Evolutionary conservation across 23 tunicate species (phyloP), one percentile per base, ranked within the genome.

Genomic region (Trididemnum clinides): DNA sequence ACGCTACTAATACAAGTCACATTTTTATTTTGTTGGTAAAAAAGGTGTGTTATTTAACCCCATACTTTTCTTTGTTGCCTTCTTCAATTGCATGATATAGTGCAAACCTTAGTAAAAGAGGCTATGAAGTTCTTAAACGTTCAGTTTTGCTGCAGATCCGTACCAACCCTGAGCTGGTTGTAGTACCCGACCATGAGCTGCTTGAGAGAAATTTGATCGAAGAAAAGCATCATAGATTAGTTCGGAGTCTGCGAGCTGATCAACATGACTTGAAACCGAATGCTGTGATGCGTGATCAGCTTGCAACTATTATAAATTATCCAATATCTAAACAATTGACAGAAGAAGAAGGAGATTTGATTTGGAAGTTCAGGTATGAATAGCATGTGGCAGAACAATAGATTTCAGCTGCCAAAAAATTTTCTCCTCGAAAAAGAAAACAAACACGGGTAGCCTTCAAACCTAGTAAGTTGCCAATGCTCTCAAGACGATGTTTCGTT

Each of bases 221-320:
- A 73, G 99, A 97, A 51, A 93, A 93, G 73, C 99, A 97, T 33
- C 88, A 86, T 44, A 92, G 84, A 66, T 77, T 97, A 64, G 97
- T 78, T 66, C 75, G 99, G 28, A 79, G 89, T 39, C 27, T 92
- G 72, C 83, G 91, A 25, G 79, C 90, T 19, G 85, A 81, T 57
- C 88, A 92, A 64, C 88, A 86, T 50, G 97, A 97, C 51, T 59
- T 92, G 85, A 97, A 97, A 74, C 93, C 99, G 65, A 89, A 92
- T 54, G 99, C 99, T 27, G 86, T 51, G 26, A 83, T 91, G 19
- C 84, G 98, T 2, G 98, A 94, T 59, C 90, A 89, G 54, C 88
- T 94, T 3, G 82, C 87, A 2, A 27, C 77, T 33, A 94, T 94
- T 18, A 62, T 94, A 31, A 82, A 65, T 30, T 94, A 94, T 51